These are phyloP conservation scores for Drosophila merina DNA, from an alignment of 2,888 invertebrate genomes.

Conservation along the genomic window DNA sequence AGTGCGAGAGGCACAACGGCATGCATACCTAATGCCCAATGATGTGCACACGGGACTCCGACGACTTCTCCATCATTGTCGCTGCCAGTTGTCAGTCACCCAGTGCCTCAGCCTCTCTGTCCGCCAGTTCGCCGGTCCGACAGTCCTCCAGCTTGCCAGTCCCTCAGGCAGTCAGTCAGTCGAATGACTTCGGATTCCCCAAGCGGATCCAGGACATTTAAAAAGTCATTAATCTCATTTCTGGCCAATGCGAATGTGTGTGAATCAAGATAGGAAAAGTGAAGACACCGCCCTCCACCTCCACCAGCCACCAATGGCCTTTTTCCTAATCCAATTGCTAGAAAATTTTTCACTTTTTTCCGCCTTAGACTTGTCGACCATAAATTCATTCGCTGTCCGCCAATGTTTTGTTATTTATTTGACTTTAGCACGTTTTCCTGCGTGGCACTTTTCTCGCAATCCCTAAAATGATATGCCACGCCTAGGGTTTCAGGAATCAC, in stretches of 20 bases:
- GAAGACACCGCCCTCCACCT: constrained; percentile 5
- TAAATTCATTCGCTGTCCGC: constrained; percentile 77
- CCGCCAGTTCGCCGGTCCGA: background rate
- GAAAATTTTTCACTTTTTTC: constrained; percentile 32
- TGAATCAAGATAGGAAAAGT: constrained; percentile 6
- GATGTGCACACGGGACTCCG: constrained; percentile 64
- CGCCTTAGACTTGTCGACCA: constrained; percentile 42
- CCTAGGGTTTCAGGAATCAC: constrained; percentile 31
- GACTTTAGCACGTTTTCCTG: constrained; percentile 67
- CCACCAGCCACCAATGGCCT: constrained; percentile 26
- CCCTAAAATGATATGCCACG: constrained; percentile 71
- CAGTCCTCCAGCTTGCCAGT: background rate
- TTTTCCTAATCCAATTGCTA: constrained; percentile 47
- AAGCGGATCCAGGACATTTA: constrained; percentile 40
- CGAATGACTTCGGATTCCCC: constrained; percentile 9
- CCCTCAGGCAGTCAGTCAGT: constrained; percentile 7
- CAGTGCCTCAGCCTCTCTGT: constrained; percentile 16
- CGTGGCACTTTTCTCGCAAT: constrained; percentile 59
- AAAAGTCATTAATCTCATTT: constrained; percentile 53
- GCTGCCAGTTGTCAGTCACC: constrained; percentile 43
- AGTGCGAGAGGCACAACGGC: constrained; percentile 59
- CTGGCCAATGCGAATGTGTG: constrained; percentile 14
- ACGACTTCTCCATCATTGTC: constrained; percentile 46
- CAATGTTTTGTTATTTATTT: constrained; percentile 79
- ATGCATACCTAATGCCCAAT: constrained; percentile 77